Percentiles rank a stretch among this genome's conserved stretches.
Evolutionary conservation across 2,797 vertebrate species (phyloP).

Genomic region (Eulemur albifrons): DNA sequence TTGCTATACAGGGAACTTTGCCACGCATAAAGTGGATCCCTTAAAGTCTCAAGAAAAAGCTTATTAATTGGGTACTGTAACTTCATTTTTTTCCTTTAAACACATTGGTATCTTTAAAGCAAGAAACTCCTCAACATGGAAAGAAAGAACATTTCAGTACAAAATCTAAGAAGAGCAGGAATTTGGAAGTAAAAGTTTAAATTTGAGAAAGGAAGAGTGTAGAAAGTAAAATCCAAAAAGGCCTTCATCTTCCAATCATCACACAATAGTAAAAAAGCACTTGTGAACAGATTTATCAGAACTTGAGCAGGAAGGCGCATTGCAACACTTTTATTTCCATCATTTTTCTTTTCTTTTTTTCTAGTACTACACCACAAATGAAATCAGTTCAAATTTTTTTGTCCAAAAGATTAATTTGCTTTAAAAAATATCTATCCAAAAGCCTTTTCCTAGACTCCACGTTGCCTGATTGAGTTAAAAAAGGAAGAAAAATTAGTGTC

Average conservation of each 20-base stretch:
- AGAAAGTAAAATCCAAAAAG: background rate
- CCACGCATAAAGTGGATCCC: background rate
- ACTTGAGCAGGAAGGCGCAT: background rate
- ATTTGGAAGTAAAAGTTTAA: background rate
- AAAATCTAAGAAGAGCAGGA: background rate
- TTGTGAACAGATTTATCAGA: background rate
- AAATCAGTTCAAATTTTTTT: slow-evolving; percentile 2
- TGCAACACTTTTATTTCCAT: background rate
- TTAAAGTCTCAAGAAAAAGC: background rate
- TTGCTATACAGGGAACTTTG: background rate
- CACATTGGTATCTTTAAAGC: slow-evolving; percentile 12
- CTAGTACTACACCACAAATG: background rate
- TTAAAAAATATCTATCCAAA: background rate
- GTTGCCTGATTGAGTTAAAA: background rate
- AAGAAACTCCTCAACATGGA: background rate
- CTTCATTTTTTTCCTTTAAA: background rate
- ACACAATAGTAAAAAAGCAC: background rate
- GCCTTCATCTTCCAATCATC: background rate
- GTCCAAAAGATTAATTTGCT: background rate
- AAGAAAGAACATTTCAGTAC: background rate
- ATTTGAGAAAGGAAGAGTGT: background rate
- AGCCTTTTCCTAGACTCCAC: background rate
- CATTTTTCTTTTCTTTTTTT: background rate
- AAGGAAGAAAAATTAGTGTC: background rate
- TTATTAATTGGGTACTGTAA: background rate